phyloP scores from a whole-genome alignment of 2,797 vertebrate genomes.

The Staurois parvus region DNA sequence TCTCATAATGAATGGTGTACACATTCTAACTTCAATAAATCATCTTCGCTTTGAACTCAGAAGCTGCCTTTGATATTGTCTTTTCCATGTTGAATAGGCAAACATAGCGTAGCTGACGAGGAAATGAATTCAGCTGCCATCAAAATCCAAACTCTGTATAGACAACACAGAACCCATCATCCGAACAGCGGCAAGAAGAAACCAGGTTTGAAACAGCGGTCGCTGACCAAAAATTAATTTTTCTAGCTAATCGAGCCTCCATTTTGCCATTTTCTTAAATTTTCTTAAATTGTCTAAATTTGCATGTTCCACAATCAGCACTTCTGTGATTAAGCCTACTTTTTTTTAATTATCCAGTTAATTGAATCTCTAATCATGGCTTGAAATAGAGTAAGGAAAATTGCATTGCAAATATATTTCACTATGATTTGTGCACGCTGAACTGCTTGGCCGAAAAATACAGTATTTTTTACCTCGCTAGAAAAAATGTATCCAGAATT shows the following conservation, averaged over 20 bases:
- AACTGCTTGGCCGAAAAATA: neutral
- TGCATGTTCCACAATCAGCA: slow-evolving; percentile 55
- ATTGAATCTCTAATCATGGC: slow-evolving; percentile 43
- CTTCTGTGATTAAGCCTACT: slow-evolving; percentile 46
- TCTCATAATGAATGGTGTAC: slow-evolving; percentile 9
- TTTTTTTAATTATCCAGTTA: slow-evolving; percentile 56
- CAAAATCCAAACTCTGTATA: slow-evolving; percentile 63
- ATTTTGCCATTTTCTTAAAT: slow-evolving; percentile 22
- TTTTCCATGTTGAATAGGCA: slow-evolving; percentile 59
- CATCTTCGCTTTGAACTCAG: slow-evolving; percentile 42
- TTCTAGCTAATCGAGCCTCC: neutral
- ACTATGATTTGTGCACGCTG: neutral
- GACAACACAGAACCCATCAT: slow-evolving; percentile 47
- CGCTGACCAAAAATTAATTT: slow-evolving; percentile 26
- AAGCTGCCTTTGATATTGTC: slow-evolving; percentile 59
- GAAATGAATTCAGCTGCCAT: slow-evolving; percentile 61
- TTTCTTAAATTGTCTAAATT: slow-evolving; percentile 32
- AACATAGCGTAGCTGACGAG: slow-evolving; percentile 59
- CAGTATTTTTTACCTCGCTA: neutral
- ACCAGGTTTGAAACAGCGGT: slow-evolving; percentile 60
- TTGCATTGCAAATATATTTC: neutral
- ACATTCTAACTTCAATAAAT: slow-evolving; percentile 18
- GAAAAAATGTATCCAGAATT: neutral
- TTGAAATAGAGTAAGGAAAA: slow-evolving; percentile 15
- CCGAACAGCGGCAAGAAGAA: slow-evolving; percentile 29